These are phyloP conservation scores for Thinocorus orbignyianus DNA, from an alignment of 2,113 vertebrate species.

Conservation along the genomic window DNA sequence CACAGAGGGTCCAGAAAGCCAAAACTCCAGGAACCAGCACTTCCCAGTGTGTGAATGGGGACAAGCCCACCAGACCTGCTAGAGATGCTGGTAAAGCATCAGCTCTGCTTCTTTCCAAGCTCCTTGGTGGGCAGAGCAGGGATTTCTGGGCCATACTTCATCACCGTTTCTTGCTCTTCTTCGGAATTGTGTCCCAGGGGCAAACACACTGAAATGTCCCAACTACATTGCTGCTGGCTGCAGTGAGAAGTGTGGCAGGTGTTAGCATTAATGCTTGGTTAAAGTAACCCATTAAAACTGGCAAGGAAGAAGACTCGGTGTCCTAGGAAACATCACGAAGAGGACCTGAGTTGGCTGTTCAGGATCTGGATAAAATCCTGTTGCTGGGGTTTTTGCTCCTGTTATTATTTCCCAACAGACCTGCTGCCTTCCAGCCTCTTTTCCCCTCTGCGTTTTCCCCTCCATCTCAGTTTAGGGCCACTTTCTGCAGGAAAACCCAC, in stretches of 20 bases:
- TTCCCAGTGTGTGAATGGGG: not conserved
- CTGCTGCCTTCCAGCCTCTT: not conserved
- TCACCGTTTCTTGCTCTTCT: not conserved
- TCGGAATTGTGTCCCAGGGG: not conserved
- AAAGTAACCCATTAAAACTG: not conserved
- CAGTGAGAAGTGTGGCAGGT: fast-evolving
- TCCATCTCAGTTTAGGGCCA: not conserved
- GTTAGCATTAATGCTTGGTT: not conserved
- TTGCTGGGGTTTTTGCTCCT: not conserved
- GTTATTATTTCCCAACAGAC: not conserved
- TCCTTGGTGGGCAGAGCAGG: not conserved
- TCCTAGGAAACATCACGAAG: not conserved
- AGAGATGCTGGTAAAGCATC: not conserved
- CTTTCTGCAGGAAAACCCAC: not conserved
- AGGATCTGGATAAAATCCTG: not conserved
- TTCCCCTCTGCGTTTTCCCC: fast-evolving
- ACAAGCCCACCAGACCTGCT: not conserved
- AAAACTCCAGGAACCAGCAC: not conserved
- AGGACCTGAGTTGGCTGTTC: not conserved
- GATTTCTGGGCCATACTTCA: not conserved
- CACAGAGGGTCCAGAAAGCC: not conserved
- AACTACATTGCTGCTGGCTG: no score
- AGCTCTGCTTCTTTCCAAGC: not conserved
- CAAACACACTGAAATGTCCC: not conserved
- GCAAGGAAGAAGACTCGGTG: not conserved